Evolutionary conservation across 1,140 invertebrate species (phyloP).

Genomic region (Drosophila truncata): DNA sequence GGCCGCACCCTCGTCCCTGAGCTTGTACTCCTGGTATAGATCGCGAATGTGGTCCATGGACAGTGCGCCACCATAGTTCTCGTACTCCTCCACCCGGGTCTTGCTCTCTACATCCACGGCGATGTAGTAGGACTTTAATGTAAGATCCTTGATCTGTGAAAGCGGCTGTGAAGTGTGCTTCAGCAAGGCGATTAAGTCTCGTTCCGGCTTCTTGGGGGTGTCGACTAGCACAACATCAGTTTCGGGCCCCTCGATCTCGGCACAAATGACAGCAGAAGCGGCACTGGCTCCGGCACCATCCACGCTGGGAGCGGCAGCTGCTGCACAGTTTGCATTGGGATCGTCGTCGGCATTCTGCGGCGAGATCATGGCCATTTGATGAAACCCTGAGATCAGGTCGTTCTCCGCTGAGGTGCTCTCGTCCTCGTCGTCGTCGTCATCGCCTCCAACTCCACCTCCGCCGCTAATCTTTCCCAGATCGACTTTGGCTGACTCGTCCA

Average conservation of each 20-base stretch:
- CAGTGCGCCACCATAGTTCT: conserved; percentile 69
- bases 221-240: conserved; percentile 89
- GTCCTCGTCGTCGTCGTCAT: conserved; percentile 86
- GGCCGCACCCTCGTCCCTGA: conserved; percentile 86
- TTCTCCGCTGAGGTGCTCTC: conserved; percentile 87
- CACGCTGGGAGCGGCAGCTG: conserved; percentile 86
- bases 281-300: conserved; percentile 86
- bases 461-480: conserved; percentile 26
- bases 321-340: conserved; percentile 87
- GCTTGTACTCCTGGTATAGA: conserved; percentile 88
- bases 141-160: conserved; percentile 75
- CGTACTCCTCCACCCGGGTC: conserved; percentile 58
- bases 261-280: conserved; percentile 87
- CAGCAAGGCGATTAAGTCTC: conserved; percentile 88
- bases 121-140: conserved; percentile 86
- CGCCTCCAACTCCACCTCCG: conserved; percentile 59
- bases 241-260: conserved; percentile 90
- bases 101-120: conserved; percentile 87
- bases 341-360: conserved; percentile 82
- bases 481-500: conserved; percentile 29
- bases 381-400: conserved; percentile 85
- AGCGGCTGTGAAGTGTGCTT: conserved; percentile 85
- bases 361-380: conserved; percentile 84
- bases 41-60: conserved; percentile 88
- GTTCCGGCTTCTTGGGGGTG: conserved; percentile 88